phyloP scores from a whole-genome alignment of 2,888 invertebrate genomes.

The Zeuzera pyrina region DNA sequence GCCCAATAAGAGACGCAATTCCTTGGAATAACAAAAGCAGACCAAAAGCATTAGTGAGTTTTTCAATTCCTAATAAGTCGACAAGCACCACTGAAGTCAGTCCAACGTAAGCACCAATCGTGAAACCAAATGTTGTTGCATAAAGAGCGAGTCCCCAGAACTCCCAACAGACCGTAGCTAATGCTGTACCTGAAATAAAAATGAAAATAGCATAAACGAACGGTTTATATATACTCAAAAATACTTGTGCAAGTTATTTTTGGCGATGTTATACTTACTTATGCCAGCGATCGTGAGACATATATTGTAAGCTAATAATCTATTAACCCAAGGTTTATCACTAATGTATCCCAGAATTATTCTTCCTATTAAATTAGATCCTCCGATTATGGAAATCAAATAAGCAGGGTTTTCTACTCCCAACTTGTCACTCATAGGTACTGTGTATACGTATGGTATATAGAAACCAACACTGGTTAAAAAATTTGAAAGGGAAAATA shows the following conservation, averaged over 20 bases:
- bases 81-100: constrained; percentile 96
- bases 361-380: constrained; percentile 91
- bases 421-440: constrained; percentile 79
- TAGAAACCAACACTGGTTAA: constrained; percentile 96
- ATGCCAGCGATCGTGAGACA: constrained; percentile 92
- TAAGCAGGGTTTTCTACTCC: constrained; percentile 76
- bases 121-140: constrained; percentile 87
- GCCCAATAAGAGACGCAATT: constrained; percentile 91
- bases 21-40: constrained; percentile 94
- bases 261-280: constrained; percentile 80
- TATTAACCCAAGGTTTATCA: constrained; percentile 93
- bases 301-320: constrained; percentile 90
- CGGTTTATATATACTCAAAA: not conserved
- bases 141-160: constrained; percentile 84
- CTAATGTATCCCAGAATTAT: constrained; percentile 89
- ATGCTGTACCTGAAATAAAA: constrained; percentile 78
- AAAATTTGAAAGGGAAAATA: constrained; percentile 95
- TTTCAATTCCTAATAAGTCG: constrained; percentile 93
- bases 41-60: constrained; percentile 96
- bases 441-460: constrained; percentile 91
- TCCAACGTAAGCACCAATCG: constrained; percentile 97
- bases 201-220: constrained; percentile 4
- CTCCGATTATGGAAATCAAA: constrained; percentile 86
- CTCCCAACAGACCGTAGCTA: constrained; percentile 83
- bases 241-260: constrained; percentile 4